Base-by-base conservation (phyloP, 2,888 invertebrate genomes). In the Tethea ocularis region DNA sequence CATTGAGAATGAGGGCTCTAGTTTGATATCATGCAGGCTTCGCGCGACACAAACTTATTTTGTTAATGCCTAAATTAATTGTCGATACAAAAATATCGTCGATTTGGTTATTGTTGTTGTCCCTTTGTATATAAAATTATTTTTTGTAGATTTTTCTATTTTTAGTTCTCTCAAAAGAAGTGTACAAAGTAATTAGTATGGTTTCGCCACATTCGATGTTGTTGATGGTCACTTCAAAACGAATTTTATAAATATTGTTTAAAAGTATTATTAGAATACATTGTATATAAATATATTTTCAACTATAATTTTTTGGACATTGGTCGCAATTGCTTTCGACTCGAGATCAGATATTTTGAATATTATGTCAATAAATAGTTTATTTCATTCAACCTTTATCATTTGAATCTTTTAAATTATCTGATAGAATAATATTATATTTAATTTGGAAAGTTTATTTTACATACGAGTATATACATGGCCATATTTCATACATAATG, bases 191-290 rank as follows among this genome's bases (percentile, higher is more conserved):
- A 87, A 82, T 84, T 82, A 86, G 74, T 84, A 33, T 85, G 80
- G 80, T 85, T 87, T 84, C 72, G 68, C 77, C 75, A 81, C 74
- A 75, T 80, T 85, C 85, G 79, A 33, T 33, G 33, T 80, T 82
- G 79, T 82, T 76, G 69, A 80, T 71, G 62, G 70, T 80, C 78
- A 80, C 74, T 74, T 83, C 78, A 82, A 80, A 74, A 80, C 73
- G 69, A 85, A 83, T 80, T 91, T 91, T 92, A 91, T 89, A 91
- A 91, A 91, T 91, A 89, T 87, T 91, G 88, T 91, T 91, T 91
- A 84, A 89, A 91, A 91, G 91, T 92, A 91, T 92, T 92, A 91
- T 88, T 92, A 92, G 91, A 84, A 84, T 89, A 91, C 83, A 71
- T 70, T 91, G 91, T 90, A 90, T 72, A 90, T 92, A 92, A 84